These are phyloP conservation scores for Rhamphomyia laevipes DNA, from an alignment of 2,888 invertebrate genomes.

Conservation along the genomic window DNA sequence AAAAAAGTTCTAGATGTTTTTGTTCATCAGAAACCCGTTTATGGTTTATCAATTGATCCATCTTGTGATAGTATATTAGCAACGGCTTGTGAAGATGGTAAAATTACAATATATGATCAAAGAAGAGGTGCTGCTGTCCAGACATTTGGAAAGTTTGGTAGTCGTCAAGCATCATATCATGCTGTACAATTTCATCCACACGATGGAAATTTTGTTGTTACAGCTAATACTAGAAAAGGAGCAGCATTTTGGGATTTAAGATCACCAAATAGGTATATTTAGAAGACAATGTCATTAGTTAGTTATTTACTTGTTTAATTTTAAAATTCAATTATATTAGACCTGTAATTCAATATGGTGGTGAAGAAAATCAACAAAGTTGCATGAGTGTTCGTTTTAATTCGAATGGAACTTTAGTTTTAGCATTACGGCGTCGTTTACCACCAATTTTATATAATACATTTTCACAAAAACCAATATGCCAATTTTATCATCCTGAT, in stretches of 20 bases:
- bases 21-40: constrained; percentile 79
- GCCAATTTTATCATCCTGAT: constrained; percentile 81
- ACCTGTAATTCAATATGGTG: constrained; percentile 56
- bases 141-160: constrained; percentile 49
- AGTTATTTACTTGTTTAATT: not conserved
- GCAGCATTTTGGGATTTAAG: constrained; percentile 83
- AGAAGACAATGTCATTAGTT: not conserved
- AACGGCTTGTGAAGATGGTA: constrained; percentile 87
- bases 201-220: constrained; percentile 67
- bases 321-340: constrained; percentile 35
- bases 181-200: constrained; percentile 89
- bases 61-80: constrained; percentile 71
- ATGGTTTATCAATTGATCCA: constrained; percentile 79
- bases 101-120: constrained; percentile 72
- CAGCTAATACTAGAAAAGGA: constrained; percentile 84
- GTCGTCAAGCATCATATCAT: constrained; percentile 63
- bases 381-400: constrained; percentile 92
- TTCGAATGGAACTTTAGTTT: constrained; percentile 58
- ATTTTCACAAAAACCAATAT: constrained; percentile 56
- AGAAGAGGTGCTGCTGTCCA: constrained; percentile 44
- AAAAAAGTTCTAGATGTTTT: constrained; percentile 55
- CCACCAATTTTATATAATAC: constrained; percentile 73
- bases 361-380: constrained; percentile 52
- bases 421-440: constrained; percentile 73
- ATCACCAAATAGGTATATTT: not conserved